phyloP scores from a whole-genome alignment of 2,888 invertebrate species.

The Phasia obesa region DNA sequence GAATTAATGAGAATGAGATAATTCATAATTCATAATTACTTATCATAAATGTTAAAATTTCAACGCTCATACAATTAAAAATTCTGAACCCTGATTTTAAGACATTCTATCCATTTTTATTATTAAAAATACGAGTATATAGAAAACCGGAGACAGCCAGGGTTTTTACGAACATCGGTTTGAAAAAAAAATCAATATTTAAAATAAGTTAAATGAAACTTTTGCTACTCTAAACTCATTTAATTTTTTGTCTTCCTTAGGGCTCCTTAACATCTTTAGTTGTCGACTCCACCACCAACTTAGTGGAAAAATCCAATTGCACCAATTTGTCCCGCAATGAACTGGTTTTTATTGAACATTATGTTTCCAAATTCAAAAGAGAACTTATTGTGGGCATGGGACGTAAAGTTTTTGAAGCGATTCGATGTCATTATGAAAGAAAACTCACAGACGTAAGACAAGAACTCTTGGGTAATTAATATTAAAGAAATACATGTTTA shows the following conservation, averaged over 20 bases:
- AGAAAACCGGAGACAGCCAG: too few species aligned
- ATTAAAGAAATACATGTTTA: not conserved
- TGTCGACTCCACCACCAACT: conserved; percentile 74
- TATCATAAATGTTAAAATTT: too few species aligned
- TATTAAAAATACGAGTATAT: too few species aligned
- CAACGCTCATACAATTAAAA: too few species aligned
- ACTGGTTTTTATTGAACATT: conserved; percentile 80
- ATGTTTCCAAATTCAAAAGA: conserved; percentile 80
- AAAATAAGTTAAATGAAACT: too few species aligned
- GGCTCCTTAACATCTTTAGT: conserved; percentile 79
- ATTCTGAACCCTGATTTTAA: too few species aligned
- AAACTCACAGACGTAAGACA: conserved; percentile 77
- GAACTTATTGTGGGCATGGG: conserved; percentile 79
- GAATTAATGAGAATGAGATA: too few species aligned
- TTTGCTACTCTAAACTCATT: not conserved
- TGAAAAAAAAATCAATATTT: too few species aligned
- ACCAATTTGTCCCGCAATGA: conserved; percentile 75
- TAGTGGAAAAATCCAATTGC: conserved; percentile 72
- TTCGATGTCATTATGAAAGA: conserved; percentile 78
- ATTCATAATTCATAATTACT: too few species aligned
- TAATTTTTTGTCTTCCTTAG: conserved; percentile 60
- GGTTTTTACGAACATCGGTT: too few species aligned
- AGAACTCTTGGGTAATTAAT: conserved; percentile 75
- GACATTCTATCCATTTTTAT: too few species aligned
- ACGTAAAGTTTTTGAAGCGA: conserved; percentile 78